Conservation (phyloP, 1,140 invertebrate genomes). For the Melipona quadrifasciata region DNA sequence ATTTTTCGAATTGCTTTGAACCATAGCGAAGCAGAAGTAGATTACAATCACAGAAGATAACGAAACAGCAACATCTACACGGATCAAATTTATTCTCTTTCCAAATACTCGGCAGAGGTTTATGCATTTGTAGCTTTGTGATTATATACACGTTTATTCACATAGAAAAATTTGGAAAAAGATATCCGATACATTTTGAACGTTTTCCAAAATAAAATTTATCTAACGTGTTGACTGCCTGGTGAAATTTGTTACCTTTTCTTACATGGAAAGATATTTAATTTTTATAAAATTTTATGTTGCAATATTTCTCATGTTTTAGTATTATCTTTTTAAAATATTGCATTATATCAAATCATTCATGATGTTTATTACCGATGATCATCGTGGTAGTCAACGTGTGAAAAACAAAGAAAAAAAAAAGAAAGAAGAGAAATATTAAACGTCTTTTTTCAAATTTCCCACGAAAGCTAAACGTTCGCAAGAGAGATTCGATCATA, state of each 20-base stretch:
- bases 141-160: background rate
- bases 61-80: background rate
- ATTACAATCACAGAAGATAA: background rate
- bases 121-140: slow-evolving; percentile 41
- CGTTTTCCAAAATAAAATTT: background rate
- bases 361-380: no score
- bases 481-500: background rate
- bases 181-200: background rate
- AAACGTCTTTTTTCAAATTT: slow-evolving; percentile 20
- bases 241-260: no score
- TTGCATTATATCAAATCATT: no score
- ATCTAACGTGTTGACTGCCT: background rate
- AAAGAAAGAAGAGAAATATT: background rate
- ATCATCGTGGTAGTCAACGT: no score
- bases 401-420: background rate
- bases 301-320: no score
- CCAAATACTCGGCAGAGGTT: background rate
- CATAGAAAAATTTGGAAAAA: slow-evolving; percentile 24
- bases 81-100: background rate
- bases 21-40: background rate
- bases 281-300: no score
- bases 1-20: slow-evolving; percentile 1
- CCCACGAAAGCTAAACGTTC: background rate
- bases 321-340: no score
- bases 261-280: no score